Base-by-base conservation (phyloP, 2,888 invertebrate species). In the Chymomyza amoena region DNA sequence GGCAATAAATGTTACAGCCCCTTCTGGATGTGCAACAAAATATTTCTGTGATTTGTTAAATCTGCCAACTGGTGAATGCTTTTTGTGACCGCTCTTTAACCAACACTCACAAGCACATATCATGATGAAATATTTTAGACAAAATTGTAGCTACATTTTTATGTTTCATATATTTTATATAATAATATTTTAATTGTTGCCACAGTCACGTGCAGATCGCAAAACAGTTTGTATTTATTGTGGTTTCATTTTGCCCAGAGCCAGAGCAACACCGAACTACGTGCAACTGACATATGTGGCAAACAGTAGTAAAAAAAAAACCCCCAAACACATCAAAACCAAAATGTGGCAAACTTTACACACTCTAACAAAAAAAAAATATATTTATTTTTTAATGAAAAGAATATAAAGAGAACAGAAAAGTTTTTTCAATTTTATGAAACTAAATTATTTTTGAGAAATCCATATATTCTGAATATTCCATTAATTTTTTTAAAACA, bases 201-300 rank as follows among this genome's bases (percentile, higher is more conserved):
- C 72, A 64, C 66, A 70, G 76, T 72, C 75, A 75, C 77, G 75
- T 75, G 68, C 75, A 72, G 68, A 54, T 66, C 39, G 16, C 75
- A 79, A 80, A 54, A 84, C 84, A 80, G 88, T 87, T 86, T 86
- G 79, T 75, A 85, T 80, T 85, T 82, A 84, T 77, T 86, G 87
- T 84, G 88, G 84, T 83, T 80, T 66, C 18, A 54, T 54, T 16
- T 54, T 54, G 54, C 9, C 20, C 60, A 50, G 51, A 67, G 20
- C 60, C 57, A 18, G 60, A 65, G 60, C 57, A 51, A 59, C 69
- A 67, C 52, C 56, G 68, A 62, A 28, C 73, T 76, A 75, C 83
- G 81, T 85, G 85, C 79, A 72, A 74, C 75, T 85, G 85, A 85
- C 88, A 86, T 72, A 72, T 77, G 75, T 45, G 39, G 39, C 39